Base-by-base conservation (phyloP, 2,797 vertebrate species). In the Oryzias dopingdopingensis region DNA sequence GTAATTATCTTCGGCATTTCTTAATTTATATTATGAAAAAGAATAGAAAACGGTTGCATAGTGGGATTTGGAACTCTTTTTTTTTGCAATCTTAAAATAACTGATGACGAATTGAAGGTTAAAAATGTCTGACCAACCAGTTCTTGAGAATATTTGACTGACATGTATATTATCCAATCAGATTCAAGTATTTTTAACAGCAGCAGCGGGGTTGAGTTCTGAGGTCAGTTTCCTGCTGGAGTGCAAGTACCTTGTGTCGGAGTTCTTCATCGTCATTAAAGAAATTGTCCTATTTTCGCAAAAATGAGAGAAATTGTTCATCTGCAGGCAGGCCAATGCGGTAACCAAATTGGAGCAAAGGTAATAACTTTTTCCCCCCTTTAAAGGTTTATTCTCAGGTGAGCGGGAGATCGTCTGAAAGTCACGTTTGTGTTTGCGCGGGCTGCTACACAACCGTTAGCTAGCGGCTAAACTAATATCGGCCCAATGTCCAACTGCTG, bases 301-400 rank as follows among this genome's bases (percentile, higher is more conserved):
- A 81, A 50, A 56, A 85, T 88, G 83, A 85, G 86, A 42, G 84
- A 88, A 70, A 88, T 88, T 4, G 86, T 88, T 0, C 86, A 86
- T 6, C 64, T 88, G 8, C 86, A 88, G 47, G 84, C 86, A 0
- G 86, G 86, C 65, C 86, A 88, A 24, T 88, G 86, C 42, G 86
- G 86, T 40, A 88, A 88, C 52, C 86, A 88, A 14, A 88, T 88
- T 2, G 86, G 86, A 24, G 77, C 86, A 0, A 88, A 86, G 79
- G 86, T 81, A 8, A 49, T 56, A 43, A 4, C 4, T 2, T 2
- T 14, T 16, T 0, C 2, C 17, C 26, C 13, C 5, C 0, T 14
- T 2, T 46, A n/a, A 14, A 1, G 1, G 0, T 26, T 55, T 42
- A 0, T 37, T 37, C 10, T 37, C 0, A 16, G 17, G 5, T 6